phyloP scores from a whole-genome alignment of 2,888 invertebrate species.

The Byasa hedistus region DNA sequence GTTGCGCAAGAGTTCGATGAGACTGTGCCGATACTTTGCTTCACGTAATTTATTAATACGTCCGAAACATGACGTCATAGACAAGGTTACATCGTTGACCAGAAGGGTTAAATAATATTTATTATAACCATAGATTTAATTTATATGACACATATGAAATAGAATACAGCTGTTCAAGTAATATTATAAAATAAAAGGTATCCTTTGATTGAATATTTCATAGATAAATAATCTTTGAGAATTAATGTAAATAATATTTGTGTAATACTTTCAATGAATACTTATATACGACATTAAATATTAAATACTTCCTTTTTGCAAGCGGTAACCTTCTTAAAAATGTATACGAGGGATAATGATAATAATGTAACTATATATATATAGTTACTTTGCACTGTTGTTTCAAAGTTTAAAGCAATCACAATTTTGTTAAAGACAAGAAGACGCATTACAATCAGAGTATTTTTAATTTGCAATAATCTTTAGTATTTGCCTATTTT shows the following conservation, averaged over 20 bases:
- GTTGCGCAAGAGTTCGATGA: conserved; percentile 72
- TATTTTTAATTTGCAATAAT: not conserved
- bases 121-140: not conserved
- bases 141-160: not conserved
- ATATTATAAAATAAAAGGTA: not conserved
- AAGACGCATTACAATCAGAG: not conserved
- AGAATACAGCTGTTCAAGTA: not conserved
- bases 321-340: too few relatives aligned
- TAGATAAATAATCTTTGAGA: too few relatives aligned
- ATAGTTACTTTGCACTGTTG: too few relatives aligned
- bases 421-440: too few relatives aligned
- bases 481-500: not conserved
- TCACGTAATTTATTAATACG: conserved; percentile 74
- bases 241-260: too few relatives aligned
- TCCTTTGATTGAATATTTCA: too few relatives aligned
- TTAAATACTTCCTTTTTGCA: too few relatives aligned
- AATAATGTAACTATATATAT: too few relatives aligned
- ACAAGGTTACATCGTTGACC: not conserved
- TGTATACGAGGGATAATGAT: too few relatives aligned
- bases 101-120: not conserved
- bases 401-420: too few relatives aligned
- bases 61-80: conserved; percentile 38
- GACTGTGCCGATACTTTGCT: conserved; percentile 68
- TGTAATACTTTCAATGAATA: too few relatives aligned
- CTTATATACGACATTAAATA: too few relatives aligned